phyloP scores from a whole-genome alignment of 2,888 invertebrate genomes.

The Mesoligia furuncula region DNA sequence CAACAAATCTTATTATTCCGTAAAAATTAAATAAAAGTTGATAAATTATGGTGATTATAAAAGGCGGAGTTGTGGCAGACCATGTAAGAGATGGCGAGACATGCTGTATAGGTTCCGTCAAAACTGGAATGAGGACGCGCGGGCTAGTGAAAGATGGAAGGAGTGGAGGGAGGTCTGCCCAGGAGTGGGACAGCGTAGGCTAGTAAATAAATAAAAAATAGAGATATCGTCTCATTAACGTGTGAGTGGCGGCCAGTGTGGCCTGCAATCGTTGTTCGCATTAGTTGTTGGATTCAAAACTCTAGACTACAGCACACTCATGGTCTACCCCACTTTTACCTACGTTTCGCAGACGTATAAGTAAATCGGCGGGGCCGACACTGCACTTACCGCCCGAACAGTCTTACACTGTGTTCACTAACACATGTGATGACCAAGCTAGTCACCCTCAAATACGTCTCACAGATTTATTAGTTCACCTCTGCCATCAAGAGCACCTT shows the following conservation, averaged over 20 bases:
- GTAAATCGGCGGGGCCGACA: slow-evolving; percentile 71
- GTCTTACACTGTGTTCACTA: slow-evolving; percentile 68
- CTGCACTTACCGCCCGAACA: no score
- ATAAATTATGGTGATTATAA: neutral
- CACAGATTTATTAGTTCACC: slow-evolving; percentile 79
- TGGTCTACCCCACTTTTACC: neutral
- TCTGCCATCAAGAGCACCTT: slow-evolving; percentile 63
- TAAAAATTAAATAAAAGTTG: neutral
- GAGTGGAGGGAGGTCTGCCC: no score
- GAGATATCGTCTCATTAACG: neutral
- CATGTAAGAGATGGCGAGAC: no score
- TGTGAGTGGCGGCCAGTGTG: no score
- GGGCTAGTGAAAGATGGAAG: no score
- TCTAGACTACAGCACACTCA: neutral
- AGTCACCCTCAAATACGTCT: slow-evolving; percentile 13
- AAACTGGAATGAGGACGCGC: no score
- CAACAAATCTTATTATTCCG: neutral
- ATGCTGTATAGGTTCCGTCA: no score
- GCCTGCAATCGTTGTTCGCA: neutral
- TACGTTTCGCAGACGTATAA: slow-evolving; percentile 74
- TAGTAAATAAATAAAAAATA: no score
- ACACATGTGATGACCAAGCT: neutral
- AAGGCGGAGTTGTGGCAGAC: neutral
- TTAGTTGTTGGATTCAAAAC: neutral
- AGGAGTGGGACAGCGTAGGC: no score